Base-by-base conservation (phyloP, 2,113 vertebrate genomes). In the Struthidea cinerea region DNA sequence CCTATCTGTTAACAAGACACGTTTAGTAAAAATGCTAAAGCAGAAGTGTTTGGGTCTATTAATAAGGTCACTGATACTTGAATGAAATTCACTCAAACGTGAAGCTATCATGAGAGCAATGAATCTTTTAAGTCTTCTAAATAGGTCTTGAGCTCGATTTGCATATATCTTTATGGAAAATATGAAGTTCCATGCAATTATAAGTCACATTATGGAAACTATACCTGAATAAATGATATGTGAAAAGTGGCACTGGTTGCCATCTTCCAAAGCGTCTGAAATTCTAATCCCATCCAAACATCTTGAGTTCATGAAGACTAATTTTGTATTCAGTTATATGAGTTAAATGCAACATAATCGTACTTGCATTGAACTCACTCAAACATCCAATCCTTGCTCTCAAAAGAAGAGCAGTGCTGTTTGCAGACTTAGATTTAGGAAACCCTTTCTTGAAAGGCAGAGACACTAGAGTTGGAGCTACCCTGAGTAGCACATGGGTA, bases 111-210 rank as follows among this genome's bases (percentile, higher is more conserved):
- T 0, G 9, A 87, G 52, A 56, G 91, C 7, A 83, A 55, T 70
- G 61, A 85, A 50, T 85, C 74, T 96, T 94, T 85, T 37, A 89
- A 87, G 82, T 35, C 55, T 84, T 89, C 37, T 83, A 88, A 90
- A 95, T 65, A 93, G 70, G 71, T 73, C 85, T 93, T 83, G 67
- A 96, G 82, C 41, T 87, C 42, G 11, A 90, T 94, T 97, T 94
- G 46, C 63, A 74, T 93, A 39, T 74, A 83, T 95, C 78, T 90
- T 71, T 77, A 50, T 96, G 92, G 78, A 89, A 95, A 82, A 60
- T 64, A 35, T 5, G 32, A 86, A 81, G 33, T 81, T 91, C 24
- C 19, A 6, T 39, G 73, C 57, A 83, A 76, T 94, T 93, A 91
- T 33, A 46, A 86, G 63, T 37, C 49, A 47, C 53, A 32, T 56